Conservation (phyloP, 2,797 vertebrate genomes). For the Characodon lateralis region DNA sequence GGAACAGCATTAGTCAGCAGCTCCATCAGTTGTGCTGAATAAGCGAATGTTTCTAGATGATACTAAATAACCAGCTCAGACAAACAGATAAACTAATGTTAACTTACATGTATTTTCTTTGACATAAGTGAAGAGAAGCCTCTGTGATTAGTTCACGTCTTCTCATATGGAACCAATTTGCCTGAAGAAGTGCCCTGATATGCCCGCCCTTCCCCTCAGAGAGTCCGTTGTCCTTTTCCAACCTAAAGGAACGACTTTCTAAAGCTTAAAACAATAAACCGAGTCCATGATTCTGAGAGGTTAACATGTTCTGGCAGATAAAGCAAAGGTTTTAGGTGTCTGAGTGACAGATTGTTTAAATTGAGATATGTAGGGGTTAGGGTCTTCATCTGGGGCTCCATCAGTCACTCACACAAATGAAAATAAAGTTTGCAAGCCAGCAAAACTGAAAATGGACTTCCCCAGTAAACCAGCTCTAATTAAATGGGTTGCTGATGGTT, state of each 20-base stretch:
- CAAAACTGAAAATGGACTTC: conserved; percentile 42
- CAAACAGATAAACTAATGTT: conserved; percentile 29
- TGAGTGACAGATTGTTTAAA: conserved; percentile 56
- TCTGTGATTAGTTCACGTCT: conserved; percentile 22
- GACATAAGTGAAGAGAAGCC: conserved; percentile 24
- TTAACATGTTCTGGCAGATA: conserved; percentile 14
- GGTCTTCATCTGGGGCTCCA: conserved; percentile 42
- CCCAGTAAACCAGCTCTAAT: conserved; percentile 64
- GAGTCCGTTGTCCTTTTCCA: conserved; percentile 18
- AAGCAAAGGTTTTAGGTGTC: conserved; percentile 13
- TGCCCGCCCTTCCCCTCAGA: background rate
- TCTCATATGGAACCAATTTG: conserved; percentile 13
- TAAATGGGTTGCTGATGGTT: conserved; percentile 68
- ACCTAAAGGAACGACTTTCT: conserved; percentile 24
- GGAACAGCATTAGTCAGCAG: conserved; percentile 29
- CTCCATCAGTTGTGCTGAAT: conserved; percentile 54
- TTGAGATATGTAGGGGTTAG: conserved; percentile 16
- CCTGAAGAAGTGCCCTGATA: conserved; percentile 7
- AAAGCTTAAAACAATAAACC: conserved; percentile 26
- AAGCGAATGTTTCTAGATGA: conserved; percentile 43
- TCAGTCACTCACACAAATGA: conserved; percentile 56
- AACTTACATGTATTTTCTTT: conserved; percentile 44
- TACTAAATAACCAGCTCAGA: conserved; percentile 42
- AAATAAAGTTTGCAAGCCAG: conserved; percentile 50
- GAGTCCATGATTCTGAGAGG: background rate